Evolutionary conservation across 1,140 invertebrate genomes (phyloP).

Genomic region (Nomia melanderi): DNA sequence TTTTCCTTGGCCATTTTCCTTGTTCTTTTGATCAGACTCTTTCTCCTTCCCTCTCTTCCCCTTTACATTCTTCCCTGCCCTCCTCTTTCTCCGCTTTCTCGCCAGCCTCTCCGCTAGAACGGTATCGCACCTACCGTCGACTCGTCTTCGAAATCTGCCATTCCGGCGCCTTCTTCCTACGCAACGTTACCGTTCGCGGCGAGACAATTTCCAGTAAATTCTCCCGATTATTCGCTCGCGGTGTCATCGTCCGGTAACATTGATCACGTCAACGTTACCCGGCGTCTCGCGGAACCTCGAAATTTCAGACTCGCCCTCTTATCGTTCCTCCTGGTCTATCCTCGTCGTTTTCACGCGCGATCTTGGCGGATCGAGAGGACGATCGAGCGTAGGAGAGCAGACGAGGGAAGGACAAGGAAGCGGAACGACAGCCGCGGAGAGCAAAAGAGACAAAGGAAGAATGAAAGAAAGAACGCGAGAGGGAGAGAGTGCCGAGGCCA

Average conservation of each 20-base stretch:
- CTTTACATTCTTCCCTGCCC: neutral
- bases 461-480: slow-evolving; percentile 13
- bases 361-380: neutral
- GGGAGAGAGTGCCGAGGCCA: slow-evolving; percentile 29
- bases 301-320: neutral
- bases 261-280: no score
- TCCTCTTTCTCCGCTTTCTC: neutral
- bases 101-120: neutral
- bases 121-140: neutral
- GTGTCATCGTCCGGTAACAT: no score
- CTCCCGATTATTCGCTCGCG: neutral
- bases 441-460: no score
- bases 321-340: neutral
- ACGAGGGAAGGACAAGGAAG: neutral
- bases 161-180: neutral
- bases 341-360: neutral
- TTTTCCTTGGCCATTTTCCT: slow-evolving; percentile 32
- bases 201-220: neutral
- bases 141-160: neutral
- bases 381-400: neutral
- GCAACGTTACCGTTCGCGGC: no score
- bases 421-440: neutral
- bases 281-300: neutral
- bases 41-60: slow-evolving; percentile 14
- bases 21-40: no score